Evolutionary conservation across 2,113 vertebrate species (phyloP).

Genomic region (Paramormyrops kingsleyae): DNA sequence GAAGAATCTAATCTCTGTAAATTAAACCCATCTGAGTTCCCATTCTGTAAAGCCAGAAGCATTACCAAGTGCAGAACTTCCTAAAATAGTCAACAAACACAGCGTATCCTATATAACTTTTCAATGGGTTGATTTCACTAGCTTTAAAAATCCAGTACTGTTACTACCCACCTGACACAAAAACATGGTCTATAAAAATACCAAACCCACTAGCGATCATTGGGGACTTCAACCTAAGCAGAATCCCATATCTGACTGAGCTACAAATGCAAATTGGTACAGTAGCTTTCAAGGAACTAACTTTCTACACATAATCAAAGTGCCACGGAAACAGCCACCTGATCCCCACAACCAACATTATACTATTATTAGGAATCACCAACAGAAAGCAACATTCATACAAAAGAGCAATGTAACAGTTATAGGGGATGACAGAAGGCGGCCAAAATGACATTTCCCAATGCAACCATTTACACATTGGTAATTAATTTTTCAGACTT

Average conservation of each 20-base stretch:
- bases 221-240: not conserved
- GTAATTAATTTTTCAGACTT: not conserved
- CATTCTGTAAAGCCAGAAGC: not conserved
- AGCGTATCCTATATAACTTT: not conserved
- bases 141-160: not conserved
- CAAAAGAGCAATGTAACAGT: not conserved
- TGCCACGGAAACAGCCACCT: not conserved
- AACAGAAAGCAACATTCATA: not conserved
- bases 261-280: not conserved
- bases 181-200: not conserved
- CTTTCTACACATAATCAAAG: not conserved
- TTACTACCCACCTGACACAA: not conserved
- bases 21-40: not conserved
- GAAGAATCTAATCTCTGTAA: not conserved
- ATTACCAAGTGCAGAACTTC: not conserved
- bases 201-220: not conserved
- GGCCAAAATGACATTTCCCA: not conserved
- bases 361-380: not conserved
- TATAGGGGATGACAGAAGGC: not conserved
- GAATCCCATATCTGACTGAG: not conserved
- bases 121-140: not conserved
- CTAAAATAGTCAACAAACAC: not conserved
- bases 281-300: not conserved
- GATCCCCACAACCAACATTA: not conserved
- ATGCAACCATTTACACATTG: not conserved